phyloP scores from a whole-genome alignment of 2,888 invertebrate genomes.

The Acrobasis consociella region DNA sequence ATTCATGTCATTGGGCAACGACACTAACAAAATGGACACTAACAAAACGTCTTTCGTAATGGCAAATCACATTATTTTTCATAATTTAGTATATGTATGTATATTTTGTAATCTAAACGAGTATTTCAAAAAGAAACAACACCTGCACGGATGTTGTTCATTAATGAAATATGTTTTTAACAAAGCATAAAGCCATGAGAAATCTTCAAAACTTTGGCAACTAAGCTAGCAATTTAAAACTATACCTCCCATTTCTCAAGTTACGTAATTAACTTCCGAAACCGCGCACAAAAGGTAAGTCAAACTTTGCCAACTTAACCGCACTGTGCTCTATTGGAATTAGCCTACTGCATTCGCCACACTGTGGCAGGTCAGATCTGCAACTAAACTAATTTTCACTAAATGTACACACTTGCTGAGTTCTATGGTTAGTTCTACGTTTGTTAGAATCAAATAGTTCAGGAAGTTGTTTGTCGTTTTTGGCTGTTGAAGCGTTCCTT shows the following conservation, averaged over 20 bases:
- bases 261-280: constrained; percentile 3
- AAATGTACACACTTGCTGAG: neutral
- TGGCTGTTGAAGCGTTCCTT: neutral
- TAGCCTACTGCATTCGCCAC: constrained; percentile 6
- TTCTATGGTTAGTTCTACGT: constrained; percentile 31
- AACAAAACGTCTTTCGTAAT: too few species aligned
- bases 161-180: too few species aligned
- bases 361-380: neutral
- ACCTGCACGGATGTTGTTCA: too few species aligned
- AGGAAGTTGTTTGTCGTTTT: constrained; percentile 19
- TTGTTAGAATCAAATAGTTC: constrained; percentile 52
- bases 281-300: constrained; percentile 6
- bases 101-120: too few species aligned
- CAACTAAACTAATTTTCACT: neutral
- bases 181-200: too few species aligned
- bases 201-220: too few species aligned
- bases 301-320: constrained; percentile 3
- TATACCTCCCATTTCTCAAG: neutral
- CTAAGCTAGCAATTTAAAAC: too few species aligned
- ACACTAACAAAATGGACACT: too few species aligned
- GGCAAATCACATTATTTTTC: too few species aligned
- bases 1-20: too few species aligned
- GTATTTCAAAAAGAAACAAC: too few species aligned
- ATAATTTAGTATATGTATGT: too few species aligned
- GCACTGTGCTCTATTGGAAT: constrained; percentile 1